A percentile compares a stretch with the other conserved stretches of the same genome.
Conservation (phyloP, 2,797 vertebrate genomes). For the Etheostoma nigrum region DNA sequence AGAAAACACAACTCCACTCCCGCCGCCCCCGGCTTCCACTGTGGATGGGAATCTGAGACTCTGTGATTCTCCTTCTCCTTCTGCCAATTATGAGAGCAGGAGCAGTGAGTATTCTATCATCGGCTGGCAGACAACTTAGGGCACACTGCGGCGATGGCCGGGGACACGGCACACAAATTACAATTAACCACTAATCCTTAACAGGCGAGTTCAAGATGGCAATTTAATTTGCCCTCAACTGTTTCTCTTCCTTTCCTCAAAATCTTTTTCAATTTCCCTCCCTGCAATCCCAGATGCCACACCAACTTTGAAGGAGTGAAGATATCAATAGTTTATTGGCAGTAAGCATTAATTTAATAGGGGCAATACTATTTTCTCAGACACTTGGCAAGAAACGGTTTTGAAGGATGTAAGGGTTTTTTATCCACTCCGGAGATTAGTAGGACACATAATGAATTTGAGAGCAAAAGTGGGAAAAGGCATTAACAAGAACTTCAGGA, state of each 20-base stretch:
- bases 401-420: constrained; percentile 74
- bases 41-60: constrained; percentile 52
- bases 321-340: constrained; percentile 82
- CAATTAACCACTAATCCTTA: constrained; percentile 82
- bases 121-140: constrained; percentile 68
- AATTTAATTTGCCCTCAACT: constrained; percentile 79
- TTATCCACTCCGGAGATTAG: constrained; percentile 83
- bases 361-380: constrained; percentile 75
- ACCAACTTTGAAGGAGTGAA: constrained; percentile 76
- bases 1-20: constrained; percentile 48
- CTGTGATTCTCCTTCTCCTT: constrained; percentile 56
- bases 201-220: constrained; percentile 78
- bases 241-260: constrained; percentile 58
- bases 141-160: constrained; percentile 62
- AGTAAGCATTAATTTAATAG: constrained; percentile 79
- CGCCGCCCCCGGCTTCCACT: constrained; percentile 47
- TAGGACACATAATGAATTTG: constrained; percentile 82
- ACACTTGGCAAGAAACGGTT: constrained; percentile 74
- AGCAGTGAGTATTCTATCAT: constrained; percentile 80
- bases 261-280: constrained; percentile 69
- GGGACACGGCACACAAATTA: constrained; percentile 77
- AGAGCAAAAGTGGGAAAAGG: constrained; percentile 75
- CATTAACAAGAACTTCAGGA: constrained; percentile 79
- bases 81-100: constrained; percentile 70
- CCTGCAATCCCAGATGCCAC: constrained; percentile 80